Evolutionary conservation across 1,140 invertebrate species (phyloP), one percentile per base, ranked within the genome.

Genomic region (Bombus superbus): DNA sequence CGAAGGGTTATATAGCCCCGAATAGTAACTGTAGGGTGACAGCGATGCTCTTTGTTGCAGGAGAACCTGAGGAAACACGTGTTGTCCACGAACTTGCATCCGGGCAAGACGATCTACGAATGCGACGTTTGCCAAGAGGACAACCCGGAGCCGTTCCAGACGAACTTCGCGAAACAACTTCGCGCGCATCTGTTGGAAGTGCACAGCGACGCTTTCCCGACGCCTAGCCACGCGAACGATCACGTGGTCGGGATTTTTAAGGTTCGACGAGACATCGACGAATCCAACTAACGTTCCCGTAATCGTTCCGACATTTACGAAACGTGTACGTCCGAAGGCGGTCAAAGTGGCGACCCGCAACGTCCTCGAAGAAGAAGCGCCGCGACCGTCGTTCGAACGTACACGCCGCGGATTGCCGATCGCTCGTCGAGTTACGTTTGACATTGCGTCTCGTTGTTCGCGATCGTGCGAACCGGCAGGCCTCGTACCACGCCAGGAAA

Each of bases 61-160:
- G 98, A 98, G 93, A 98, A 98, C 93, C 96, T 99, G 11, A 96
- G 98, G 4, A 98, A 98, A 91, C 98, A 99, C 94, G 96, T 98
- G 9, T 93, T 98, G 0, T 97, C 97, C n/a, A 98, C 97, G 4
- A 97, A 96, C 77, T 96, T 97, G 71, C 98, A 99, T 94, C 96
- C 96, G 1, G 98, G 97, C 9, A 96, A 97, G 91, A 96, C 94
- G 82, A 96, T 98, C 18, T 98, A 98, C 94, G 96, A 97, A 44
- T 99, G 98, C 92, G 95, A 95, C 42, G 94, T 95, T 72, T 98
- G 97, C 92, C 72, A 57, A 6, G 85, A 77, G 3, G 87, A 78
- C 90, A 93, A 74, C 82, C 35, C 59, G 57, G 94, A 85, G 87
- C 86, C 91, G 47, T 97, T 95, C 92, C 94, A 93, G 84, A 96